These are phyloP conservation scores for Argentina silus DNA, from an alignment of 2,797 vertebrate genomes.

Conservation along the genomic window DNA sequence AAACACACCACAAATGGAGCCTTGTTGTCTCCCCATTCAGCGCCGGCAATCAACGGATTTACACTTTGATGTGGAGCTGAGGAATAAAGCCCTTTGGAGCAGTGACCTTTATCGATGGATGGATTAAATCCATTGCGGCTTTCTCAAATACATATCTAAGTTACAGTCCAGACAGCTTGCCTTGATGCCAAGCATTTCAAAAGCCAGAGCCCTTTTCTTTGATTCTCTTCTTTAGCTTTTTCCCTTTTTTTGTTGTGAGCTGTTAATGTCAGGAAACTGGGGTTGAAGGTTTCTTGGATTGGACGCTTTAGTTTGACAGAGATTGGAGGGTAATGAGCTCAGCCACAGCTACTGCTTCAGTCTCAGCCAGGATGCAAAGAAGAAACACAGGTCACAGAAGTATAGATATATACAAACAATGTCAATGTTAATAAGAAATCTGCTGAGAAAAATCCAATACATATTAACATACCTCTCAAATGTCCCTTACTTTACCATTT, in stretches of 20 bases:
- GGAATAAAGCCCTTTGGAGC: slow-evolving; percentile 83
- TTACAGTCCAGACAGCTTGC: slow-evolving; percentile 72
- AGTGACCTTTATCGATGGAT: slow-evolving; percentile 81
- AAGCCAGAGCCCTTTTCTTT: slow-evolving; percentile 55
- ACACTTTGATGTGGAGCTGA: slow-evolving; percentile 80
- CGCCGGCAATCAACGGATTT: slow-evolving; percentile 82
- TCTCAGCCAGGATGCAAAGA: not conserved
- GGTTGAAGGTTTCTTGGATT: not conserved
- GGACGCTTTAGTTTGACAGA: slow-evolving; percentile 33
- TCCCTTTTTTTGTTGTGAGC: slow-evolving; percentile 50
- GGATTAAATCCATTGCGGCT: slow-evolving; percentile 73
- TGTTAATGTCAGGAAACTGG: not conserved
- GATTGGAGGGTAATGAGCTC: slow-evolving; percentile 37
- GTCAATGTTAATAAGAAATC: too few species aligned
- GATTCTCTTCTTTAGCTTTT: slow-evolving; percentile 40
- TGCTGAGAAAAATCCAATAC: not conserved
- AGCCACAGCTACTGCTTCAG: not conserved
- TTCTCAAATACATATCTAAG: slow-evolving; percentile 71
- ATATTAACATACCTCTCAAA: not conserved
- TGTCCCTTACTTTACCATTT: slow-evolving; percentile 17
- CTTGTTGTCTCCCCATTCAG: slow-evolving; percentile 81
- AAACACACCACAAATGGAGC: slow-evolving; percentile 79
- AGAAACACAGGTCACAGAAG: slow-evolving; percentile 29
- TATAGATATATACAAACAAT: slow-evolving; percentile 14
- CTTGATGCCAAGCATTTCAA: slow-evolving; percentile 58